Base-by-base conservation (phyloP, 2,888 invertebrate genomes). In the Teleiodes luculella region DNA sequence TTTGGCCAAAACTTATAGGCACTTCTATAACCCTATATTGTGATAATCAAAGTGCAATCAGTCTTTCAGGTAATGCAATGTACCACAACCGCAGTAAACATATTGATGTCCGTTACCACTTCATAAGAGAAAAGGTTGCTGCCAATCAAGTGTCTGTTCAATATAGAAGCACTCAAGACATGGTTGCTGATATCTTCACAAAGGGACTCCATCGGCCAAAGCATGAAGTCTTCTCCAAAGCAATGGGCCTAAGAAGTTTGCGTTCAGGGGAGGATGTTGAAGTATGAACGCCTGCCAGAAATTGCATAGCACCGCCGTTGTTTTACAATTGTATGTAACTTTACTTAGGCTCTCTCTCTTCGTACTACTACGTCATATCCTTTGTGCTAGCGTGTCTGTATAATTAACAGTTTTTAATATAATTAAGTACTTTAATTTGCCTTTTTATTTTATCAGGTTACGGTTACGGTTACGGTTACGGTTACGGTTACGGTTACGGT, bases 21-120 rank as follows among this genome's bases (percentile, higher is more conserved):
- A 60, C 24, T 41, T 60, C 64, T n/a, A 54, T 64, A 10, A 31
- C 24, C 14, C n/a, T 62, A 18, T 62, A 58, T 47, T 61, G 62
- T 43, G 62, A 65, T 59, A 65, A 61, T 57, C 58, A 63, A 41
- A 64, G 66, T 57, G 62, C 61, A 0, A 65, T 65, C 52, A 60
- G 62, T 53, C 37, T 65, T 67, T 57, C 62, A 64, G 61, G 57
- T 31, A 52, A 55, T 31, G 55, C 35, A n/a, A 41, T 41, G 5
- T 64, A 65, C 41, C 60, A 63, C 20, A 54, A 58, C 3, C 54
- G 62, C 18, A 64, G 62, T 41, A 63, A 63, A 52, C 61, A 65
- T 33, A 64, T 62, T 8, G 63, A 65, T 35, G 55, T 62, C 10
- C 60, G 62, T 7, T 61, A 60, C 24, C 62, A 65, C 48, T 65